These are phyloP conservation scores for Agrochola lota DNA, from an alignment of 2,888 invertebrate genomes.

Conservation along the genomic window DNA sequence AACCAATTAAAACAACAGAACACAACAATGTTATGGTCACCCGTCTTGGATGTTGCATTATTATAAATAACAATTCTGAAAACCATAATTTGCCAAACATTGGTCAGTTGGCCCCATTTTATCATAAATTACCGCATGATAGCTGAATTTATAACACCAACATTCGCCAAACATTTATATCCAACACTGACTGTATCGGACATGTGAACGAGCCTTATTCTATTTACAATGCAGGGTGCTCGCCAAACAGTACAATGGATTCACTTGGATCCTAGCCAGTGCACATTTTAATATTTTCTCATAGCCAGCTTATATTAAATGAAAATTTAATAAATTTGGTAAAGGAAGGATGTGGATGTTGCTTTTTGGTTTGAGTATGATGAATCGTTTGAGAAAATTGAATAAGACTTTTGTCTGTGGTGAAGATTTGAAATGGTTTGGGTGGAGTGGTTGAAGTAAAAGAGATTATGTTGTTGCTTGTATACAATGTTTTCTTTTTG, in stretches of 20 bases:
- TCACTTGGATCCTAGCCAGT: constrained; percentile 71
- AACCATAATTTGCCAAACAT: no score
- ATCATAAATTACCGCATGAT: not conserved
- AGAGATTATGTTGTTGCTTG: not conserved
- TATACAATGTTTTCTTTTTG: no score
- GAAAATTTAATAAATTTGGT: constrained; percentile 60
- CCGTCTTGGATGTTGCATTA: no score
- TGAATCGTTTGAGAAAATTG: constrained; percentile 36
- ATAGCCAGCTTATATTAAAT: constrained; percentile 55
- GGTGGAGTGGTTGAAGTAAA: not conserved
- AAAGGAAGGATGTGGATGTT: constrained; percentile 28
- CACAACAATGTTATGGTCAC: no score
- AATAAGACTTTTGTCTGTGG: constrained; percentile 33
- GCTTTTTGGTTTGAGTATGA: constrained; percentile 38
- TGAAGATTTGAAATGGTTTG: constrained; percentile 20
- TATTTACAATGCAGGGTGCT: constrained; percentile 66
- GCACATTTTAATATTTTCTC: constrained; percentile 67
- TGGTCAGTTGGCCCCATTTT: no score
- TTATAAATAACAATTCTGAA: no score
- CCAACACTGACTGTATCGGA: constrained; percentile 35
- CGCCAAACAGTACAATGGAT: constrained; percentile 74
- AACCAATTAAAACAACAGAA: no score
- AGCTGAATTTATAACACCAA: not conserved
- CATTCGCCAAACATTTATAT: constrained; percentile 26
- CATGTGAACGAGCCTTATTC: constrained; percentile 34